Evolutionary conservation across 2,888 invertebrate genomes (phyloP).

Genomic region (Pammene fasciana): DNA sequence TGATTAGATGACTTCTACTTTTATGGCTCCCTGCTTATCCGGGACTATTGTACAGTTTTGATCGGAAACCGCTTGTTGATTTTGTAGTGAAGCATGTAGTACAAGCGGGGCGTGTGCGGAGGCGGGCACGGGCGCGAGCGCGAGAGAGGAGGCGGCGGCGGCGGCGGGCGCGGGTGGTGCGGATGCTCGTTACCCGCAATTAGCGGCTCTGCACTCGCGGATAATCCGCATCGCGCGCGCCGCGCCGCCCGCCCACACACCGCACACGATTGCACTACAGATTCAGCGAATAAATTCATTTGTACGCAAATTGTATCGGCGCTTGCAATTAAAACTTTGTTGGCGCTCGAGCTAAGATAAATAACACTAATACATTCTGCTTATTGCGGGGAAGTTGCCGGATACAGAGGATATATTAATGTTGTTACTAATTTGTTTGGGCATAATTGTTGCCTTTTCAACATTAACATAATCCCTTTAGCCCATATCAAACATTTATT

Average conservation of each 20-base stretch:
- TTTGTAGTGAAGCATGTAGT: conserved; percentile 44
- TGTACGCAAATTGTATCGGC: conserved; percentile 84
- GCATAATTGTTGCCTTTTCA: conserved; percentile 72
- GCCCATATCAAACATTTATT: conserved; percentile 59
- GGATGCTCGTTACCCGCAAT: conserved; percentile 76
- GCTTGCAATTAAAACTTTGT: conserved; percentile 84
- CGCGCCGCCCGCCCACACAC: conserved; percentile 50
- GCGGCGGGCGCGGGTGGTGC: conserved; percentile 46
- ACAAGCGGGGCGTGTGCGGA: conserved; percentile 40
- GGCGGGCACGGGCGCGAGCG: conserved; percentile 30
- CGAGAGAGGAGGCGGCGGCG: conserved; percentile 47
- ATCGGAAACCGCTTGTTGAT: conserved; percentile 47
- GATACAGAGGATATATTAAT: conserved; percentile 81
- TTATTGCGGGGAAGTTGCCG: conserved; percentile 80
- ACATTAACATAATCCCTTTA: conserved; percentile 70
- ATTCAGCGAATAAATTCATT: conserved; percentile 83
- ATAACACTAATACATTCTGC: conserved; percentile 83
- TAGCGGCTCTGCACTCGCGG: conserved; percentile 78
- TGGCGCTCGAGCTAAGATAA: conserved; percentile 81
- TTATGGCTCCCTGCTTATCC: background rate
- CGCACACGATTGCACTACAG: conserved; percentile 76
- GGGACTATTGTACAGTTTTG: conserved; percentile 17
- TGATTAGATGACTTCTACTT: background rate
- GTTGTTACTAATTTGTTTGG: conserved; percentile 82
- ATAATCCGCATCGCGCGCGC: conserved; percentile 68